Base-by-base conservation (phyloP, 2,888 invertebrate species). In the Masnerella sp. region DNA sequence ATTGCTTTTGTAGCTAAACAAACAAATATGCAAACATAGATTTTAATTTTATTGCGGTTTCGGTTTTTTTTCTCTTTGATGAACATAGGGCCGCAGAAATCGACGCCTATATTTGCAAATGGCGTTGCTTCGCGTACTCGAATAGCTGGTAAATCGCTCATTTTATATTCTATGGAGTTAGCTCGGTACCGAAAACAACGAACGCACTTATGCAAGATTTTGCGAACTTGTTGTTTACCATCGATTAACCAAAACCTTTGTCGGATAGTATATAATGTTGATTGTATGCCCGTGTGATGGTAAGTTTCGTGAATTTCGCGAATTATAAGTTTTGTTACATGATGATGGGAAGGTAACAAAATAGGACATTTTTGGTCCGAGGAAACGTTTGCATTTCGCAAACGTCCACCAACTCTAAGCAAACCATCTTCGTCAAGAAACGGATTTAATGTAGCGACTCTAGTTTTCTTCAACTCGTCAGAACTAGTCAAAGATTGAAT, bases 21-120 rank as follows among this genome's bases (percentile, higher is more conserved):
- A 11, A 18, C 56, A 25, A 81, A 80, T 3, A 79, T 36, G 0
- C 76, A 69, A 4, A 81, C n/a, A 42, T 81, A 80, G 2, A 36
- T 73, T 34, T 81, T 79, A 2, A 56, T 32, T 1, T 43, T 49
- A 1, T 51, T 25, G 5, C 64, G 38, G 5, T 56, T 62, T 34
- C 77, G 43, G 15, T 73, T 42, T 20, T 47, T 40, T 8, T 49
- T 65, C 20, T 69, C 56, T 1, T 59, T 28, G 1, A 79, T 28
- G 17, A 49, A 17, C n/a, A 78, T 58, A 1, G 79, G 80, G 4
- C 79, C 80, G 0, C 74, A 76, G 32, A 47, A 65, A 11, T 54
- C 56, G 1, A 56, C 9, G 0, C 64, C 45, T 0, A 38, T 38
- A 5, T 12, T 34, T 3, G 45, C 18, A 15, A 74, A 77, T n/a